A percentile compares a stretch with the other conserved stretches of the same genome.
Conservation (phyloP, 2,797 vertebrate species). For the Phataginus tricuspis region DNA sequence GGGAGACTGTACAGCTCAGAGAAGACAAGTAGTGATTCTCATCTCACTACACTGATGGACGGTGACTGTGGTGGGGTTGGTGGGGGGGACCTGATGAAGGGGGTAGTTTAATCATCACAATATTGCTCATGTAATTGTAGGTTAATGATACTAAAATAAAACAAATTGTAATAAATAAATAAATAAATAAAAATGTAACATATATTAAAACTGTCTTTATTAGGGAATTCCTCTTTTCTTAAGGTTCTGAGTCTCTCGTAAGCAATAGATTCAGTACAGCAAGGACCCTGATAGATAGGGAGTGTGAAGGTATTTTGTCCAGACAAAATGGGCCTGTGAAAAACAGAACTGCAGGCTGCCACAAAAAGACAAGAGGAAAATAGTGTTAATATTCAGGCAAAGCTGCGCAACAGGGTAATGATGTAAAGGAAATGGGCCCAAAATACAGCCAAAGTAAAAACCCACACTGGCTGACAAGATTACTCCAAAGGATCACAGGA, state of each 20-base stretch:
- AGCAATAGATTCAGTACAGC: background rate
- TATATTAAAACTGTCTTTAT: background rate
- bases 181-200: conserved; percentile 19
- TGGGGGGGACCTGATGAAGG: too few relatives aligned
- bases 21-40: too few relatives aligned
- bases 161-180: too few relatives aligned
- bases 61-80: too few relatives aligned
- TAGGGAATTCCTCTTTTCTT: background rate
- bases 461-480: background rate
- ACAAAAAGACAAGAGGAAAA: background rate
- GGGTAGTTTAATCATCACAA: too few relatives aligned
- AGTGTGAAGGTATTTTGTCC: background rate
- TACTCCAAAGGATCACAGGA: background rate
- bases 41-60: too few relatives aligned
- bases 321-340: background rate
- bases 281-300: background rate
- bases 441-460: conserved; percentile 27
- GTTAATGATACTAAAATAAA: too few relatives aligned
- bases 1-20: too few relatives aligned
- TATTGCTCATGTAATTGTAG: too few relatives aligned
- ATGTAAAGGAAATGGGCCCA: background rate
- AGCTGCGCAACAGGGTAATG: background rate
- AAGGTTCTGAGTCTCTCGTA: background rate
- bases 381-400: background rate
- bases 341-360: background rate